These are phyloP conservation scores for Agriopis marginaria DNA, from an alignment of 2,888 invertebrate genomes.

Conservation along the genomic window DNA sequence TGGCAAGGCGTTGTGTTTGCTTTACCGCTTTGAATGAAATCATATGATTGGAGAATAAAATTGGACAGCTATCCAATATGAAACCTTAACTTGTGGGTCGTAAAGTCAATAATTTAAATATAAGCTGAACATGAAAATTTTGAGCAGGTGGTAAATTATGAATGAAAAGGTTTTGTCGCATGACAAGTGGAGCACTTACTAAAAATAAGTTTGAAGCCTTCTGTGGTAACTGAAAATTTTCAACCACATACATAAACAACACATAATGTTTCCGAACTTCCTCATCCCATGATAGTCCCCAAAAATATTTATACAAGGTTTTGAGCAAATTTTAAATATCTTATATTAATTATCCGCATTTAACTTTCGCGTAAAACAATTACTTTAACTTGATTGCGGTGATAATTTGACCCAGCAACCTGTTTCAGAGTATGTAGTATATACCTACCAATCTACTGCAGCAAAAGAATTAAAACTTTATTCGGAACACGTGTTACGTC, in stretches of 20 bases:
- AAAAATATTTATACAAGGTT: not conserved
- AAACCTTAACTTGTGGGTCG: not conserved
- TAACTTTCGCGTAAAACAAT: constrained; percentile 70
- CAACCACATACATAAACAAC: not conserved
- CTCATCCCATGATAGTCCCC: not conserved
- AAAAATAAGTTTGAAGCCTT: not conserved
- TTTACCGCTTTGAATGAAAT: constrained; percentile 61
- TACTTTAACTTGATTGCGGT: constrained; percentile 62
- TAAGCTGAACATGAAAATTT: constrained; percentile 1
- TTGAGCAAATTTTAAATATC: constrained; percentile 30
- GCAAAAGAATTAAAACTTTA: not conserved
- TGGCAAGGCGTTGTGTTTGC: constrained; percentile 80
- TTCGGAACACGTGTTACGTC: not conserved
- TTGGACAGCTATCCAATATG: not conserved
- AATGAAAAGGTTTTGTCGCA: constrained; percentile 78
- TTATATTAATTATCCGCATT: constrained; percentile 60
- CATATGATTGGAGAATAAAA: constrained; percentile 40
- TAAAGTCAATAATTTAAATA: not conserved
- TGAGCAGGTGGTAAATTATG: constrained; percentile 62
- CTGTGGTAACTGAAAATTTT: no score
- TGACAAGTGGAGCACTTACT: constrained; percentile 71
- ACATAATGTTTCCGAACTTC: not conserved
- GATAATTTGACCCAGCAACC: constrained; percentile 60
- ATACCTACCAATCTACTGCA: not conserved
- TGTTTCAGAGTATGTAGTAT: constrained; percentile 13